Base-by-base conservation (phyloP, 2,888 invertebrate genomes). In the Zygogramma bicolorata region DNA sequence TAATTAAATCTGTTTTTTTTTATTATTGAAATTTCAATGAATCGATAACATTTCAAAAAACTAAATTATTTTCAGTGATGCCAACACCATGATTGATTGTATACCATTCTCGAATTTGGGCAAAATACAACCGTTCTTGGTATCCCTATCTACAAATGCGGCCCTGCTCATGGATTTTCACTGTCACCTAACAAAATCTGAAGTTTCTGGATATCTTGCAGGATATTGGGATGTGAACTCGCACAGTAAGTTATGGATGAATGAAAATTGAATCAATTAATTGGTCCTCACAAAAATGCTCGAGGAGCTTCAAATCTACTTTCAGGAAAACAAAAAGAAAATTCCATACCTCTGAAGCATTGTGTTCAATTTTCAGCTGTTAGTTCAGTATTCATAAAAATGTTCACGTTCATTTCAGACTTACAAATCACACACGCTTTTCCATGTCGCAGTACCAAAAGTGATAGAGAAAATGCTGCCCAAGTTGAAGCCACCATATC, bases 201-300 rank as follows among this genome's bases (percentile, higher is more conserved):
- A 98, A 89, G 95, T 97, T 13, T 95, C 96, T 83, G 98, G 98
- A n/a, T 98, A 98, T 86, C 88, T 98, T 63, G 98, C 95, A 63
- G 98, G 98, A 3, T 93, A 94, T 70, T 98, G 98, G 98, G 98
- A 98, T 87, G 92, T 96, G 66, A 96, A 95, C 85, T 92, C 93
- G 74, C 97, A 98, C 84, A 96, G 97, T 97, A 91, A 91, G 93
- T 90, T n/a, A n/a, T n/a, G n/a, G n/a, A n/a, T n/a, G n/a, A n/a
- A n/a, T n/a, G n/a, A n/a, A n/a, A n/a, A n/a, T n/a, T n/a, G n/a
- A n/a, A n/a, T n/a, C n/a, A n/a, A n/a, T n/a, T n/a, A n/a, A n/a
- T n/a, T n/a, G n/a, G n/a, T n/a, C n/a, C n/a, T n/a, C n/a, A n/a
- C n/a, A n/a, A n/a, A n/a, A n/a, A n/a, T n/a, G n/a, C n/a, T n/a